Evolutionary conservation across 2,113 vertebrate genomes (phyloP).

Genomic region (Triplophysa siluroides): DNA sequence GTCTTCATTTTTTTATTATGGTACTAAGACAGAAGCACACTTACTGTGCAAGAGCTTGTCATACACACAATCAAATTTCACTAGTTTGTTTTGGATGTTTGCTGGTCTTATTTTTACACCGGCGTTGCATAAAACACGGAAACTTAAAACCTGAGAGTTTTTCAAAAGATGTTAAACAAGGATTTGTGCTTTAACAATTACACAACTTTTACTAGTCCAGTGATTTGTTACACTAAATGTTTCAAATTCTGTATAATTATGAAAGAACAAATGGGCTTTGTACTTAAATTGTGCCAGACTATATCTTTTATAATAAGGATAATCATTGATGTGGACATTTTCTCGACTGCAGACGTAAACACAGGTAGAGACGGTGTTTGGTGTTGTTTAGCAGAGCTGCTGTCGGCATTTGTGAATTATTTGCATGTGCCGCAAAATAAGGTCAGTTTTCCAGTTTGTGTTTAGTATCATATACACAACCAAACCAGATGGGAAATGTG

Average conservation of each 20-base stretch:
- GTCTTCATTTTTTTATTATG: too few relatives aligned
- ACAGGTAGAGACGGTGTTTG: neutral
- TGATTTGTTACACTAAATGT: neutral
- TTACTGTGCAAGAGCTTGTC: neutral
- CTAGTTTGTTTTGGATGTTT: neutral
- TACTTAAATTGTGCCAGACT: neutral
- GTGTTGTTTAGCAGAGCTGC: neutral
- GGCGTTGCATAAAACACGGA: neutral
- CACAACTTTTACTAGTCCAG: too few relatives aligned
- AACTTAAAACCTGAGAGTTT: neutral
- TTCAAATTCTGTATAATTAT: neutral
- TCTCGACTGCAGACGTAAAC: neutral
- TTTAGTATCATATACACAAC: neutral
- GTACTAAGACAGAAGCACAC: too few relatives aligned
- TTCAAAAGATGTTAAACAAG: neutral
- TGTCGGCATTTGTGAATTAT: conserved; percentile 18
- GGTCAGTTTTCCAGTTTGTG: neutral
- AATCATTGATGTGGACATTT: too few relatives aligned
- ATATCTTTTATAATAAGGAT: neutral
- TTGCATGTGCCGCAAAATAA: conserved; percentile 23
- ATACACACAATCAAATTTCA: neutral
- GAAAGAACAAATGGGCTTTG: neutral
- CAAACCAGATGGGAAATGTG: neutral
- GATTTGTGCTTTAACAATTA: neutral
- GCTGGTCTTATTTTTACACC: neutral